Base-by-base conservation (phyloP, 2,888 invertebrate genomes). In the Sarcophaga subvicina region DNA sequence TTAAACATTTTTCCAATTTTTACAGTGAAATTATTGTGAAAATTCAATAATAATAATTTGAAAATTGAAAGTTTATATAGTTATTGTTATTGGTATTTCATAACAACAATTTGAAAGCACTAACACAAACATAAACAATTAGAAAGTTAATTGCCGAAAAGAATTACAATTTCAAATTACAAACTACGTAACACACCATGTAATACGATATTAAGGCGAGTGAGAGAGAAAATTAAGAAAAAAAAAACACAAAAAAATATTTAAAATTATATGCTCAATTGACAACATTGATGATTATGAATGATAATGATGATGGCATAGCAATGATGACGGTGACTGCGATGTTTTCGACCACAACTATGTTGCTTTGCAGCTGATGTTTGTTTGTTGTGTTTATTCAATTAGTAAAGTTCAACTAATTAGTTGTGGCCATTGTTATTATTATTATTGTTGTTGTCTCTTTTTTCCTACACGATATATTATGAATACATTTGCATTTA, bases 361-460 rank as follows among this genome's bases (percentile, higher is more conserved):
- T 54, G 54, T 54, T 54, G 54, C 54, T 54, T 12, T 37, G 37
- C 37, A 37, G 37, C 37, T 37, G 8, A 37, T 37, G 10, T 25
- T 59, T 71, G 27, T 54, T 12, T 59, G 20, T 72, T 78, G 80
- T 64, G 78, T 75, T 78, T 79, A 66, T 79, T 84, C 84, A 87
- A 87, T 87, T 87, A 87, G 81, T 75, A 84, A 84, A 87, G 83
- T 84, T 84, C 81, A 84, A 79, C 78, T 87, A 87, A 84, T 83
- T 78, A 80, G 37, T 83, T 83, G 70, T 45, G 54, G 78, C 20
- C 71, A 64, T 66, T 54, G 25, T 69, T 47, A 17, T 6, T 27
- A 27, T 49, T 75, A 25, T n/a, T 5, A n/a, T 37, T 47, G n/a
- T 60, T 64, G 25, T 70, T 70, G 37, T 81, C 1, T 37, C 8